Evolutionary conservation across 2,888 invertebrate species (phyloP).

Genomic region (Drosophila kokeensis): DNA sequence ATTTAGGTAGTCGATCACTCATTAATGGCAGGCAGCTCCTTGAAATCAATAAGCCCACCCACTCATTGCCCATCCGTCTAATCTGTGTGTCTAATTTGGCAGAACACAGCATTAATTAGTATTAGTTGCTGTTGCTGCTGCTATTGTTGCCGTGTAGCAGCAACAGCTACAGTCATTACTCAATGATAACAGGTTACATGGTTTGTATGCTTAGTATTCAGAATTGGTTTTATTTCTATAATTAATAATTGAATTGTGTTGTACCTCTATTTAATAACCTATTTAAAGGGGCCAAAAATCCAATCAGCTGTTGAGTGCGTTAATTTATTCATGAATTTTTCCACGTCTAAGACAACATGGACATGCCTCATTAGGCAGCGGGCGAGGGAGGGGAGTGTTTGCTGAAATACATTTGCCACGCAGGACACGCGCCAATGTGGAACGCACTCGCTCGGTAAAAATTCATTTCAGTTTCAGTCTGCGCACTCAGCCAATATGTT

Average conservation of each 20-base stretch:
- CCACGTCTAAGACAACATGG: conserved; percentile 7
- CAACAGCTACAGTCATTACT: conserved; percentile 33
- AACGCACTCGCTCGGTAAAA: conserved; percentile 23
- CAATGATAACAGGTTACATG: conserved; percentile 28
- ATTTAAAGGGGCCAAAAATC: conserved; percentile 54
- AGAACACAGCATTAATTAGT: conserved; percentile 63
- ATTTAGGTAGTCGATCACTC: not conserved
- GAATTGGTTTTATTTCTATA: conserved; percentile 18
- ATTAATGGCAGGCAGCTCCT: not conserved
- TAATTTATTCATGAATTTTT: conserved; percentile 72
- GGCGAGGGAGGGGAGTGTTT: not conserved
- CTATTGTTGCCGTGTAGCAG: conserved; percentile 8
- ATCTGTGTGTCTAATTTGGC: conserved; percentile 61
- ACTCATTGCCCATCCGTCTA: conserved; percentile 37
- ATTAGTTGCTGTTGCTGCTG: not conserved
- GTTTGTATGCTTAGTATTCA: not conserved
- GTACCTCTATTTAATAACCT: conserved; percentile 32
- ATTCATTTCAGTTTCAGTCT: conserved; percentile 15
- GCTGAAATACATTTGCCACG: conserved; percentile 35
- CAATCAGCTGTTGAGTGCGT: conserved; percentile 66
- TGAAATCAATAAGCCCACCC: not conserved
- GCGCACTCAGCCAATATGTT: conserved; percentile 35
- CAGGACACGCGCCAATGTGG: conserved; percentile 49
- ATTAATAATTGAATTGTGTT: conserved; percentile 67
- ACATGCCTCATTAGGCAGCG: conserved; percentile 38